phyloP scores from a whole-genome alignment of 2,888 invertebrate species.

The Aspidiotus rigidus region DNA sequence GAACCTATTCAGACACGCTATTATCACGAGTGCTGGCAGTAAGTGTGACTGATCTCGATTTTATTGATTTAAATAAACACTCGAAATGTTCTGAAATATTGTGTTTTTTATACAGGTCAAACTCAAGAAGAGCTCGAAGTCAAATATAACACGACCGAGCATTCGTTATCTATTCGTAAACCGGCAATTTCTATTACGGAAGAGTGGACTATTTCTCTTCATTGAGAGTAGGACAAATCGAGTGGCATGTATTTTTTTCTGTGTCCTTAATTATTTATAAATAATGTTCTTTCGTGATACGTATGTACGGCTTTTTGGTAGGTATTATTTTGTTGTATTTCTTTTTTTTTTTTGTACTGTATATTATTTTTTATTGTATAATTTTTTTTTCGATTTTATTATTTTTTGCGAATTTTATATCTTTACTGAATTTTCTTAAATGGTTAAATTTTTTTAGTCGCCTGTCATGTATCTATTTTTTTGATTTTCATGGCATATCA shows the following conservation, averaged over 20 bases:
- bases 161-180: constrained; percentile 67
- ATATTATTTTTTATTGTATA: neutral
- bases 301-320: neutral
- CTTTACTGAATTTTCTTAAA: too few relatives aligned
- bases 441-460: too few relatives aligned
- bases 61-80: too few relatives aligned
- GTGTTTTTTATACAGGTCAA: constrained; percentile 44
- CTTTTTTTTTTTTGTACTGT: constrained; percentile 8
- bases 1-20: constrained; percentile 58
- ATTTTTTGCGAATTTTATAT: constrained; percentile 6
- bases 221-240: neutral
- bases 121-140: constrained; percentile 56
- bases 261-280: neutral
- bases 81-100: too few relatives aligned
- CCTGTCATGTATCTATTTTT: too few relatives aligned
- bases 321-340: constrained; percentile 4
- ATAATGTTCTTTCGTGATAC: constrained; percentile 6
- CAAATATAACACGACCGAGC: constrained; percentile 55
- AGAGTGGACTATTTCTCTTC: constrained; percentile 57
- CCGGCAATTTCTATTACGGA: constrained; percentile 73
- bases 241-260: neutral
- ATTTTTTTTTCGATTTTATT: neutral
- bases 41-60: neutral
- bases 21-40: constrained; percentile 44
- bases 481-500: too few relatives aligned